Percentiles rank a stretch among this genome's conserved stretches.
phyloP scores from a whole-genome alignment of 2,888 invertebrate genomes.

The Idaea straminata region DNA sequence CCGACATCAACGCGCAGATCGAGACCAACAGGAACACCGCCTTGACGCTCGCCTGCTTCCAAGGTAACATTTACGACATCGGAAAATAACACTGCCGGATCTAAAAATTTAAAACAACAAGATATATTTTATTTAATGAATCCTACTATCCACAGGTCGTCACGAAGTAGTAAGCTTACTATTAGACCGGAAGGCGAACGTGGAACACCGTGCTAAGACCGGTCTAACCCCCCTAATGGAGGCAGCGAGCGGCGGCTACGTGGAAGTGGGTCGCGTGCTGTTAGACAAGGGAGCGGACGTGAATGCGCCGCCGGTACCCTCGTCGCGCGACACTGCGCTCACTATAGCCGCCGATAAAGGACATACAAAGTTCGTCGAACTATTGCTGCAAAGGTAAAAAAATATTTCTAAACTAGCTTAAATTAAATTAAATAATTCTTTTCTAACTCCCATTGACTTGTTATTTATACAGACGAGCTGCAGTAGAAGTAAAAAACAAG shows the following conservation, averaged over 20 bases:
- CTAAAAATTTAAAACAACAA: neutral
- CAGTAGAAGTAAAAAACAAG: slow-evolving; percentile 98
- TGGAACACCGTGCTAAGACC: slow-evolving; percentile 99
- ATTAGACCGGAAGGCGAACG: slow-evolving; percentile 97
- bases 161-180: slow-evolving; percentile 98
- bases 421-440: neutral
- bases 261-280: slow-evolving; percentile 97
- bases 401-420: neutral
- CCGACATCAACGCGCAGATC: slow-evolving; percentile 99
- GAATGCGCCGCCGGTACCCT: slow-evolving; percentile 98
- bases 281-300: slow-evolving; percentile 98
- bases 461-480: slow-evolving; percentile 82
- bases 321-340: slow-evolving; percentile 97
- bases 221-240: slow-evolving; percentile 99
- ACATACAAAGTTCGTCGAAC: slow-evolving; percentile 94
- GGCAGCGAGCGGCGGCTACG: slow-evolving; percentile 99
- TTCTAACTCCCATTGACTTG: slow-evolving; percentile 7
- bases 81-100: neutral
- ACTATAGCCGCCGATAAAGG: slow-evolving; percentile 99
- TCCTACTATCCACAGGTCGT: slow-evolving; percentile 66
- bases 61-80: slow-evolving; percentile 82
- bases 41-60: slow-evolving; percentile 98
- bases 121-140: neutral
- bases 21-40: slow-evolving; percentile 99
- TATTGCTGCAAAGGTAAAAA: slow-evolving; percentile 84